Percentiles rank a stretch among this genome's conserved stretches.
Conservation (phyloP, 2,113 vertebrate genomes). For the Onychostoma macrolepis region DNA sequence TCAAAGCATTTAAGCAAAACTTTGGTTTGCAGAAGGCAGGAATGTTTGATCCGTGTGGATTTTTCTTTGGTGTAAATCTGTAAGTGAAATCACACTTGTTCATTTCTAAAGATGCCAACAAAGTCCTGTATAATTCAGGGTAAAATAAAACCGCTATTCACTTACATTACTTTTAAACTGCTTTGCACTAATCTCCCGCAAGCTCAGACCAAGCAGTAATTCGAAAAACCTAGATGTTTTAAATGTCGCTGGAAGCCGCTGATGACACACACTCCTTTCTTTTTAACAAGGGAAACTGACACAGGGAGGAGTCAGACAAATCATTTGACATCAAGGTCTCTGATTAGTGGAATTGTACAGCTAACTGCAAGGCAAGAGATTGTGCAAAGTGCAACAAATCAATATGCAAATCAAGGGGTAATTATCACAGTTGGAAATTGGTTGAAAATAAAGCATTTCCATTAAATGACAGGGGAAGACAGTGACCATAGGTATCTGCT, state of each 20-base stretch:
- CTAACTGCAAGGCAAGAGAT: slow-evolving; percentile 16
- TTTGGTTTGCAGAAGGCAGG: slow-evolving; percentile 70
- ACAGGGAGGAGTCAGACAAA: slow-evolving; percentile 19
- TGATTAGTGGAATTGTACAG: slow-evolving; percentile 8
- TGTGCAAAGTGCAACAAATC: slow-evolving; percentile 51
- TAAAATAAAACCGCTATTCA: background rate
- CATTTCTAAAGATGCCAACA: background rate
- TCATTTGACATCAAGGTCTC: slow-evolving; percentile 16
- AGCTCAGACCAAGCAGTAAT: slow-evolving; percentile 19
- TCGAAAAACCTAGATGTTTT: background rate
- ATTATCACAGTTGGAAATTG: slow-evolving; percentile 25
- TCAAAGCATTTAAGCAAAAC: slow-evolving; percentile 70
- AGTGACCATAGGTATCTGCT: background rate
- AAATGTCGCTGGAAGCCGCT: background rate
- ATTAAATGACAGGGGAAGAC: background rate
- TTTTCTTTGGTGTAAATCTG: slow-evolving; percentile 17
- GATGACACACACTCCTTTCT: background rate
- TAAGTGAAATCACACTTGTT: slow-evolving; percentile 10
- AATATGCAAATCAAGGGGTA: slow-evolving; percentile 31
- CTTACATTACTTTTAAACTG: background rate
- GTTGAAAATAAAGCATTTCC: slow-evolving; percentile 2
- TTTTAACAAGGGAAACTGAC: slow-evolving; percentile 1
- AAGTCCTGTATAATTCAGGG: background rate
- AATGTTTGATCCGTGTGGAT: slow-evolving; percentile 5
- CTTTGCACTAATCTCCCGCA: background rate